Conservation (phyloP, 2,797 vertebrate genomes). For the Enteromius argenteus region DNA sequence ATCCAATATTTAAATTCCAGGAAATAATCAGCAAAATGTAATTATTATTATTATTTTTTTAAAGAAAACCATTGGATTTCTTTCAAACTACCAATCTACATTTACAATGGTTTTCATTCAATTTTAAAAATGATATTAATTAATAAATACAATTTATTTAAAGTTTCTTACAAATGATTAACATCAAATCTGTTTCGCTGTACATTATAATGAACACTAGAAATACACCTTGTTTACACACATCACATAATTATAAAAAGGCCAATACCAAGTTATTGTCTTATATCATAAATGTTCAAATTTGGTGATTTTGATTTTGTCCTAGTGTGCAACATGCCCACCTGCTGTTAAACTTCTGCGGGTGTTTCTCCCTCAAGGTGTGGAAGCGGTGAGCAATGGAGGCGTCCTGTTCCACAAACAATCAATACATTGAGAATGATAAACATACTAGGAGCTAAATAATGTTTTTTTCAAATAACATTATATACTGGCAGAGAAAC, state of each 20-base stretch:
- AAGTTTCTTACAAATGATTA: neutral
- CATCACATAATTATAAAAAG: neutral
- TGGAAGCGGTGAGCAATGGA: conserved; percentile 96
- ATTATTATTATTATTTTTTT: neutral
- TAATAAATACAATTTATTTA: neutral
- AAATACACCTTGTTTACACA: neutral
- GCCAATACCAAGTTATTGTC: neutral
- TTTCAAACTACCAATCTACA: neutral
- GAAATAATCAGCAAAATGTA: neutral
- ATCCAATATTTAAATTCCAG: neutral
- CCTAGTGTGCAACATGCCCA: conserved; percentile 60
- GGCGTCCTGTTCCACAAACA: conserved; percentile 82
- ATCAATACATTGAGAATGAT: conserved; percentile 33
- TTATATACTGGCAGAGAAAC: neutral
- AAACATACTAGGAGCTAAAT: neutral
- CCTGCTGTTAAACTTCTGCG: conserved; percentile 96
- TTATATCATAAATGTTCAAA: neutral
- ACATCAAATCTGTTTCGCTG: neutral
- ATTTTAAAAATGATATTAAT: neutral
- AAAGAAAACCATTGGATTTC: neutral
- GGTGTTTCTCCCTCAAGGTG: conserved; percentile 92
- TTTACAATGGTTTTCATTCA: neutral
- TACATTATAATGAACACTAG: neutral
- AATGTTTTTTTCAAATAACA: neutral
- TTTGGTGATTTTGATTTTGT: neutral